phyloP scores from a whole-genome alignment of 2,797 vertebrate species.

The Amazona finschi region DNA sequence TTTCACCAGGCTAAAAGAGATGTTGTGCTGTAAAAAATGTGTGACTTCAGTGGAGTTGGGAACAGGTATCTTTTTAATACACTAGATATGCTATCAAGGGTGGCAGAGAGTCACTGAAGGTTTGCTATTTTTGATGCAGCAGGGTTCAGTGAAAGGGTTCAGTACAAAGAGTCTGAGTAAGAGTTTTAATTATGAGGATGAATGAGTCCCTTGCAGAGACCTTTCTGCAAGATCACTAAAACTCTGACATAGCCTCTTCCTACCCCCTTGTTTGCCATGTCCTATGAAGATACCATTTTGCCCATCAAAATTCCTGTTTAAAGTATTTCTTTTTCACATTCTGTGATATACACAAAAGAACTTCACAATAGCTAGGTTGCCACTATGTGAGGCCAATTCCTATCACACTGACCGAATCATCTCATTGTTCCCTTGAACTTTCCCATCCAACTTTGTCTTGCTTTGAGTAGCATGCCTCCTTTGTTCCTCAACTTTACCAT shows the following conservation, averaged over 20 bases:
- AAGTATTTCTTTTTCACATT: neutral
- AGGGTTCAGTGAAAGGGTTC: neutral
- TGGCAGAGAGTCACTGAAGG: neutral
- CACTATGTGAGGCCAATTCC: neutral
- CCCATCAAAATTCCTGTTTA: neutral
- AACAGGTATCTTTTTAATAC: neutral
- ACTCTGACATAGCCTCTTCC: neutral
- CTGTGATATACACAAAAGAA: neutral
- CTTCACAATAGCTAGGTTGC: neutral
- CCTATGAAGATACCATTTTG: neutral
- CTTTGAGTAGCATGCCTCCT: neutral
- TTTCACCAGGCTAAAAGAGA: neutral
- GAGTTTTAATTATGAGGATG: neutral
- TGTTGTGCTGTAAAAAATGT: neutral
- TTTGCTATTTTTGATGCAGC: neutral
- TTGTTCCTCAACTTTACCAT: neutral
- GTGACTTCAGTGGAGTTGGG: neutral
- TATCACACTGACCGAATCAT: rapidly evolving
- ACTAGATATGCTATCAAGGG: neutral
- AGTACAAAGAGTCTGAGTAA: neutral
- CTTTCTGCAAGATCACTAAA: neutral
- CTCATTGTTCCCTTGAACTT: neutral
- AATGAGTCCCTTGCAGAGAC: neutral
- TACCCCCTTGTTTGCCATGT: neutral
- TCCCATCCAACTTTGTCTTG: neutral